Evolutionary conservation across 2,797 vertebrate genomes (phyloP).

Genomic region (Artibeus lituratus): DNA sequence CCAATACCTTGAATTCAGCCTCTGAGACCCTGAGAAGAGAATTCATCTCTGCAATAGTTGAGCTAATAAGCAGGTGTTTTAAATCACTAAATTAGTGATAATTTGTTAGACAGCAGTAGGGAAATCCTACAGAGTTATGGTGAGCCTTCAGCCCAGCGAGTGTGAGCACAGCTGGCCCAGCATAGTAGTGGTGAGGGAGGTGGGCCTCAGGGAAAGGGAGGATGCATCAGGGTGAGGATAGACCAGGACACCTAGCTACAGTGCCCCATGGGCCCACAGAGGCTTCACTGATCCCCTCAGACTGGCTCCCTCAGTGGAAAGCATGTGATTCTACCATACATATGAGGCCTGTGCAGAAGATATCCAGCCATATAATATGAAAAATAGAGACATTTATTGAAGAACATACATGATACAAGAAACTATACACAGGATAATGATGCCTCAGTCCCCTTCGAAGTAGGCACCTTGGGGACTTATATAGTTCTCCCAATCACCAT

Average conservation of each 20-base stretch:
- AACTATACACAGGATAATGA: neutral
- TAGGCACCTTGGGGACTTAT: neutral
- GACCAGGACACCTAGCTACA: accelerated
- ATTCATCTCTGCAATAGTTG: neutral
- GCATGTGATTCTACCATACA: neutral
- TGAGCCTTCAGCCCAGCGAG: accelerated
- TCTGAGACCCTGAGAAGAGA: neutral
- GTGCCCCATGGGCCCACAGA: neutral
- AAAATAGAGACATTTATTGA: neutral
- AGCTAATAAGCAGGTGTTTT: neutral
- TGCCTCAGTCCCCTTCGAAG: neutral
- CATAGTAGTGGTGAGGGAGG: neutral
- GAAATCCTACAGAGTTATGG: neutral
- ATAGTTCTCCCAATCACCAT: neutral
- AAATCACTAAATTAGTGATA: neutral
- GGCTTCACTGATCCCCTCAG: accelerated
- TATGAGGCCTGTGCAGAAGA: neutral
- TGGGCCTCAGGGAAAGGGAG: neutral
- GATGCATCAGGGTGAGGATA: neutral
- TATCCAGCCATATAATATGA: neutral
- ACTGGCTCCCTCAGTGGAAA: neutral
- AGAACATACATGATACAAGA: neutral
- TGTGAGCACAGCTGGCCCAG: neutral
- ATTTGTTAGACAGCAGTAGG: neutral
- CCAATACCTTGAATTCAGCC: neutral